Evolutionary conservation across 2,888 invertebrate genomes (phyloP).

Genomic region (Seladonia tumulorum): DNA sequence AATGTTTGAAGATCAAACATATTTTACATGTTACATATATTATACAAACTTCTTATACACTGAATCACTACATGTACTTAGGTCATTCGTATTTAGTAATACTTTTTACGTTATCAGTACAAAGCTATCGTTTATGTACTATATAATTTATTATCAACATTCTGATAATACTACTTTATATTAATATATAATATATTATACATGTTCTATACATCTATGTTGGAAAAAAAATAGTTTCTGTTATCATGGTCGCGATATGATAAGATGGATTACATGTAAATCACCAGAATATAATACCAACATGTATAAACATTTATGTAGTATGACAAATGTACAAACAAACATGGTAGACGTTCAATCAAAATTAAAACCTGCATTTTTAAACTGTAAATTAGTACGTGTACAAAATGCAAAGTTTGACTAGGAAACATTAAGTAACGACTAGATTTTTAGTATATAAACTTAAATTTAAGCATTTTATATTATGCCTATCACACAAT

Average conservation of each 20-base stretch:
- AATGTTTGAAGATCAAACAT: slow-evolving; percentile 42
- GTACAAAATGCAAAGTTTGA: slow-evolving; percentile 80
- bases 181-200: slow-evolving; percentile 19
- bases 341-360: slow-evolving; percentile 48
- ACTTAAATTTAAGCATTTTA: slow-evolving; percentile 60
- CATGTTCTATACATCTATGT: slow-evolving; percentile 20
- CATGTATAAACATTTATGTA: slow-evolving; percentile 51
- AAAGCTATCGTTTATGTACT: slow-evolving; percentile 40
- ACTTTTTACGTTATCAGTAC: slow-evolving; percentile 45
- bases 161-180: slow-evolving; percentile 54
- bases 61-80: slow-evolving; percentile 28
- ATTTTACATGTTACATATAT: slow-evolving; percentile 41
- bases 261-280: slow-evolving; percentile 41
- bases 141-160: slow-evolving; percentile 42
- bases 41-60: slow-evolving; percentile 31
- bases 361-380: slow-evolving; percentile 44
- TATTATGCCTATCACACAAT: slow-evolving; percentile 41
- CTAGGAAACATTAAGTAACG: slow-evolving; percentile 82
- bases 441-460: slow-evolving; percentile 77
- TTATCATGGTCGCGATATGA: slow-evolving; percentile 30
- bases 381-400: slow-evolving; percentile 69
- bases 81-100: slow-evolving; percentile 44
- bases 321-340: slow-evolving; percentile 44
- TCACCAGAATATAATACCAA: slow-evolving; percentile 56
- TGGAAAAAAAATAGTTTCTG: slow-evolving; percentile 40